Percentiles rank a stretch among this genome's conserved stretches.
phyloP scores from a whole-genome alignment of 2,797 vertebrate genomes.

The Sebastes hubbsi region DNA sequence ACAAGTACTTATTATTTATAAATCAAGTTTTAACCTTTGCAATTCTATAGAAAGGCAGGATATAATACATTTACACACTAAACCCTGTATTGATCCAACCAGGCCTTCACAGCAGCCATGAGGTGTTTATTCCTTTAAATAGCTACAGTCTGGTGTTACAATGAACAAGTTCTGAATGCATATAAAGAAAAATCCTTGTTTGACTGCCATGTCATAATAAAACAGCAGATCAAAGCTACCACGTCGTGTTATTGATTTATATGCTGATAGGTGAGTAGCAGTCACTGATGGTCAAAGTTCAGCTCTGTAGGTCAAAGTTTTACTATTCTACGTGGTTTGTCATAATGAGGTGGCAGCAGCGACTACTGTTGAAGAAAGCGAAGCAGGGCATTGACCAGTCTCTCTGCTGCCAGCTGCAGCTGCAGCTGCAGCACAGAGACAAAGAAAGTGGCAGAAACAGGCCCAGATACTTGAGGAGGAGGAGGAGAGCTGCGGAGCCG shows the following conservation, averaged over 20 bases:
- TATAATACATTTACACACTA: not conserved
- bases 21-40: not conserved
- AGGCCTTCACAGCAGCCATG: not conserved
- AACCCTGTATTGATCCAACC: not conserved
- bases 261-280: not conserved
- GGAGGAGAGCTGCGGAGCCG: constrained; percentile 19
- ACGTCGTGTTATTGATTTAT: not conserved
- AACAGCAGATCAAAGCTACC: not conserved
- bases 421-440: constrained; percentile 21
- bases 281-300: constrained; percentile 12
- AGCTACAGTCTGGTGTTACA: not conserved
- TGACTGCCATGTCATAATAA: no score
- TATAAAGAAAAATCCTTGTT: fast-evolving
- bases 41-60: not conserved
- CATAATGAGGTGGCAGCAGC: not conserved
- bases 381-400: not conserved
- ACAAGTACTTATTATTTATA: fast-evolving
- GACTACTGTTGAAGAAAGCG: not conserved
- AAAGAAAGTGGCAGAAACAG: constrained; percentile 51
- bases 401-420: not conserved
- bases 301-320: not conserved
- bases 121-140: not conserved
- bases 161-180: not conserved
- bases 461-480: constrained; percentile 31
- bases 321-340: no score